phyloP scores from a whole-genome alignment of 2,888 invertebrate species.

The Drosophila mercatorum region DNA sequence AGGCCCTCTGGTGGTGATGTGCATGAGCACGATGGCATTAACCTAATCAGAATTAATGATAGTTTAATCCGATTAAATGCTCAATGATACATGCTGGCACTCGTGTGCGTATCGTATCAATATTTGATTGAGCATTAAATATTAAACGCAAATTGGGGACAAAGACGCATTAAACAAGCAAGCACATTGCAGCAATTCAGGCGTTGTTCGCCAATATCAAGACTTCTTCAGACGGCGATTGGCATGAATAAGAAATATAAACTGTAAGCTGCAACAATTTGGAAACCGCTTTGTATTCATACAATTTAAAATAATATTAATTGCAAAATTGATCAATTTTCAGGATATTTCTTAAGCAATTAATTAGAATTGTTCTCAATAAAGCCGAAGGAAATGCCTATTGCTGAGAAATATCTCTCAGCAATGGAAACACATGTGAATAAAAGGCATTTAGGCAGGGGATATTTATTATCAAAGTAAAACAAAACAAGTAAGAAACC shows the following conservation, averaged over 20 bases:
- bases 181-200: neutral
- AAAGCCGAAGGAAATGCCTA: neutral
- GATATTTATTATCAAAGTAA: neutral
- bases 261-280: neutral
- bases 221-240: neutral
- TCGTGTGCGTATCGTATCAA: conserved; percentile 39
- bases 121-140: conserved; percentile 63
- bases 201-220: neutral
- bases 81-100: conserved; percentile 6
- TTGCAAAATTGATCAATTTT: conserved; percentile 9
- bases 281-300: too few relatives aligned
- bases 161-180: neutral
- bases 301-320: neutral
- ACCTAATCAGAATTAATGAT: conserved; percentile 52
- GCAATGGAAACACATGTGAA: neutral
- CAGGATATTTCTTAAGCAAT: conserved; percentile 5
- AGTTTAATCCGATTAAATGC: conserved; percentile 28
- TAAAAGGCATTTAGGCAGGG: neutral
- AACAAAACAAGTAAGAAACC: neutral
- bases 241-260: neutral
- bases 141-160: conserved; percentile 35
- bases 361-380: conserved; percentile 8
- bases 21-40: conserved; percentile 13
- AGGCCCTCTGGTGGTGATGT: conserved; percentile 16
- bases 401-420: neutral